A percentile compares a stretch with the other conserved stretches of the same genome.
These are phyloP conservation scores for Neoascia interrupta DNA, from an alignment of 2,888 invertebrate species.

Conservation along the genomic window DNA sequence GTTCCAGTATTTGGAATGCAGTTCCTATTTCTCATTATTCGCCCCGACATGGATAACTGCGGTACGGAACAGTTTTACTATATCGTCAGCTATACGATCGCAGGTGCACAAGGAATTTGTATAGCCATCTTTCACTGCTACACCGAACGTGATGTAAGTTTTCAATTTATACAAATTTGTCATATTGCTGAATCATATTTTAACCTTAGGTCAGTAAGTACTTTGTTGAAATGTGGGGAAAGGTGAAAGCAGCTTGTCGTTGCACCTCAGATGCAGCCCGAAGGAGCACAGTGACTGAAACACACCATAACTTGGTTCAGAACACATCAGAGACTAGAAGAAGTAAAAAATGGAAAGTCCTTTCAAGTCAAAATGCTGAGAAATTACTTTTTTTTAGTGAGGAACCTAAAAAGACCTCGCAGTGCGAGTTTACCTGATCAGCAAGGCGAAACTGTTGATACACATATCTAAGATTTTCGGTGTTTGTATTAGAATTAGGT, in stretches of 20 bases:
- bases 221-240: slow-evolving; percentile 26
- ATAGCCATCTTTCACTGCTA: slow-evolving; percentile 86
- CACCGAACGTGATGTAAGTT: slow-evolving; percentile 83
- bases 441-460: neutral
- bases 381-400: slow-evolving; percentile 1
- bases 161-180: no score
- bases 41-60: slow-evolving; percentile 81
- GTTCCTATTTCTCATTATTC: slow-evolving; percentile 83
- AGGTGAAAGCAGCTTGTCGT: slow-evolving; percentile 9
- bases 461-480: neutral
- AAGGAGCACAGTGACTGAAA: slow-evolving; percentile 27
- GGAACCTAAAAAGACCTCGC: neutral
- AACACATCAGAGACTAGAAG: slow-evolving; percentile 2
- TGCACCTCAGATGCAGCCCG: slow-evolving; percentile 5
- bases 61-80: slow-evolving; percentile 82
- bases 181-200: neutral
- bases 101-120: slow-evolving; percentile 83
- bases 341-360: neutral
- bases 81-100: slow-evolving; percentile 82
- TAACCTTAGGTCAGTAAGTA: slow-evolving; percentile 45
- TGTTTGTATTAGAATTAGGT: no score
- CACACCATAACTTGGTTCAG: slow-evolving; percentile 24
- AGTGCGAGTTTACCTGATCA: slow-evolving; percentile 3
- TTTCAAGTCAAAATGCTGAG: neutral
- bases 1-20: slow-evolving; percentile 87